Percentiles rank a stretch among this genome's conserved stretches.
Evolutionary conservation across 2,797 vertebrate species (phyloP).

Genomic region (Calcarius lapponicus): DNA sequence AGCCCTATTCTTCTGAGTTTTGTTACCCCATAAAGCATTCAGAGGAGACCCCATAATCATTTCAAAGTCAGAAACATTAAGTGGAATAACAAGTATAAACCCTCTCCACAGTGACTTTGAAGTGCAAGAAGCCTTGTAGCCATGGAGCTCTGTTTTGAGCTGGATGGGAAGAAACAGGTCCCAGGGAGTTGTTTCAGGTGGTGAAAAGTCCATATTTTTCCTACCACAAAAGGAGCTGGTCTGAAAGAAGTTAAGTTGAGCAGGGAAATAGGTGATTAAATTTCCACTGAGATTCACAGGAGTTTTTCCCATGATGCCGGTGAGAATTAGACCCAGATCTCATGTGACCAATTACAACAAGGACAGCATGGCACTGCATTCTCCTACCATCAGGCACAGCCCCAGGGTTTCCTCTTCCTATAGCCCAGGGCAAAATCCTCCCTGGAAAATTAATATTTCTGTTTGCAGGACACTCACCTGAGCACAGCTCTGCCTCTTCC

Average conservation of each 20-base stretch:
- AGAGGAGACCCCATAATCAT: slow-evolving; percentile 40
- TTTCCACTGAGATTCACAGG: background rate
- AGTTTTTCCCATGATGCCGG: background rate
- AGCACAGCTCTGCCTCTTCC: background rate
- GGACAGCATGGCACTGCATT: background rate
- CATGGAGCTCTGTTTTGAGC: background rate
- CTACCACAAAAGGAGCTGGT: background rate
- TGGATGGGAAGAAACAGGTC: background rate
- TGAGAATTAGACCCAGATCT: background rate
- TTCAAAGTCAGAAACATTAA: slow-evolving; percentile 50
- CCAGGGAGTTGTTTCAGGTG: slow-evolving; percentile 51
- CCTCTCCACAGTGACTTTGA: slow-evolving; percentile 31
- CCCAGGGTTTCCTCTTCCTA: background rate
- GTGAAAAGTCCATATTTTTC: background rate
- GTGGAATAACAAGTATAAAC: slow-evolving; percentile 56
- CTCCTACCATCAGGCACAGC: background rate
- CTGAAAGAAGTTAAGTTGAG: background rate
- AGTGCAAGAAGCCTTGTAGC: slow-evolving; percentile 28
- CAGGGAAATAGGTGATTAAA: background rate
- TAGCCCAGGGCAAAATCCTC: background rate
- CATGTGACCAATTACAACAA: background rate
- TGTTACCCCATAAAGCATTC: slow-evolving; percentile 53
- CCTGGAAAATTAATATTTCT: background rate
- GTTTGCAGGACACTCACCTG: background rate
- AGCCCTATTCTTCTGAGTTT: slow-evolving; percentile 30